Percentiles rank a stretch among this genome's conserved stretches.
These are phyloP conservation scores for Sarcophaga subvicina DNA, from an alignment of 2,888 invertebrate species.

Conservation along the genomic window DNA sequence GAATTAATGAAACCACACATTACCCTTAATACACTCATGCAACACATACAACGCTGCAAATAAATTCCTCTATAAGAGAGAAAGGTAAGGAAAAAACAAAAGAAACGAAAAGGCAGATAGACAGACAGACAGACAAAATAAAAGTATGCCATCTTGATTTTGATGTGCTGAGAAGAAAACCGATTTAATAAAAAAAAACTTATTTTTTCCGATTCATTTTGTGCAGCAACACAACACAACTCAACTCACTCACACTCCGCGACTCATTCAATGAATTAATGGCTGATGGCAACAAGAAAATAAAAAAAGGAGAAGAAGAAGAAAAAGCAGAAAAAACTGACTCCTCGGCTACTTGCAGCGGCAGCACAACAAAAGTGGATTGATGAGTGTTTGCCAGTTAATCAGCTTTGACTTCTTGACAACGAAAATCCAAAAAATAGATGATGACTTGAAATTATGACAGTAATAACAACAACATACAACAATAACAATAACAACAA, in stretches of 20 bases:
- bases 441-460: conserved; percentile 44
- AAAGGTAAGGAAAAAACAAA: not conserved
- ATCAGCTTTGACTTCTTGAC: conserved; percentile 65
- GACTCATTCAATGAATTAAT: not conserved
- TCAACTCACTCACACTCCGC: not conserved
- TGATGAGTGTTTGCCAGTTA: conserved; percentile 65
- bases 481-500: not conserved
- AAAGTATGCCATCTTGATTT: conserved; percentile 67
- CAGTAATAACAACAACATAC: conserved; percentile 5
- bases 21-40: conserved; percentile 66
- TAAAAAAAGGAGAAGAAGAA: no score
- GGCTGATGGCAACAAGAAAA: conserved; percentile 11
- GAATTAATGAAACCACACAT: conserved; percentile 61
- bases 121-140: not conserved
- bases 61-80: not conserved
- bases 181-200: conserved; percentile 36
- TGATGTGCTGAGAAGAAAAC: conserved; percentile 12
- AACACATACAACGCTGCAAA: conserved; percentile 30
- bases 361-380: conserved; percentile 36
- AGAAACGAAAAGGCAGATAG: not conserved
- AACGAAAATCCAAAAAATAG: conserved; percentile 43
- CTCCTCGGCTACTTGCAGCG: conserved; percentile 38
- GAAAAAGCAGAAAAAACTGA: not conserved
- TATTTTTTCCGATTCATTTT: not conserved
- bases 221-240: not conserved